Conservation (phyloP, 2,888 invertebrate species). For the Lissonota sp. region DNA sequence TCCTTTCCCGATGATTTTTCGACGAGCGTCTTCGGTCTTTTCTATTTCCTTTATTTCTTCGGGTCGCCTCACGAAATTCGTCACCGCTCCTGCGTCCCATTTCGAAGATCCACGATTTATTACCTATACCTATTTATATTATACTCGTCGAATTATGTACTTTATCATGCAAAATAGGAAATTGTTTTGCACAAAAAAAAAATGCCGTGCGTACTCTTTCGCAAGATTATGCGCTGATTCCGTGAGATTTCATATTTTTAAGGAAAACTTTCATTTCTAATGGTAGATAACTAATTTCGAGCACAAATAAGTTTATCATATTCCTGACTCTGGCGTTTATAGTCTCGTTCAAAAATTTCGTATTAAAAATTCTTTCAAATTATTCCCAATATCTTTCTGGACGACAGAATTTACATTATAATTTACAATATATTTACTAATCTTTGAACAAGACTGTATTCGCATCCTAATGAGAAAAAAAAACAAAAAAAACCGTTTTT, state of each 20-base stretch:
- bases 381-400: too few species aligned
- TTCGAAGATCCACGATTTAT: neutral
- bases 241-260: neutral
- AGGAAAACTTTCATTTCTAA: slow-evolving; percentile 18
- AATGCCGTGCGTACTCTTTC: slow-evolving; percentile 63
- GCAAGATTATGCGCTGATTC: neutral
- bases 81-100: neutral
- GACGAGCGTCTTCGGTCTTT: neutral
- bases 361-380: too few species aligned
- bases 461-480: too few species aligned
- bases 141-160: neutral
- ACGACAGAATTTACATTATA: too few species aligned
- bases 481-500: too few species aligned
- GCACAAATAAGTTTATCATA: slow-evolving; percentile 72
- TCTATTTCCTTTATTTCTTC: neutral
- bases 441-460: too few species aligned
- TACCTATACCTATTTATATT: slow-evolving; percentile 2
- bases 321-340: too few species aligned
- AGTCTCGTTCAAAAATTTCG: slow-evolving; percentile 11
- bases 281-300: slow-evolving; percentile 81
- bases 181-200: slow-evolving; percentile 81
- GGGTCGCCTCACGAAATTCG: neutral
- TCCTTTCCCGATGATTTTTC: neutral
- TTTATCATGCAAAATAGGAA: neutral
- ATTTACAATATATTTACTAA: too few species aligned